Evolutionary conservation across 2,113 vertebrate genomes (phyloP), one percentile per base, ranked within the genome.

Genomic region (Gymnocephalus cernua): DNA sequence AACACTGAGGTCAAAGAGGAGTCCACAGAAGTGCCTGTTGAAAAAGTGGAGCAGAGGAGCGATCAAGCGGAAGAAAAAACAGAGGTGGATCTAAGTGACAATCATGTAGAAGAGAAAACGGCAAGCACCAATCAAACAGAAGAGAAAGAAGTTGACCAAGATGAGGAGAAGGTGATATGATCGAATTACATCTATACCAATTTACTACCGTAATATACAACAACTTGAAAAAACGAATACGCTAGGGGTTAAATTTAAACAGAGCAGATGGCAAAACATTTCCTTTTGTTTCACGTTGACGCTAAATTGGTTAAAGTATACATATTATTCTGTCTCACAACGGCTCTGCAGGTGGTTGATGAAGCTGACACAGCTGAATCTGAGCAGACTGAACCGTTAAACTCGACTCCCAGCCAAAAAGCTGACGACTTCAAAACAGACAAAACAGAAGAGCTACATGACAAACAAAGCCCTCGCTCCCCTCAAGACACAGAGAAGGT

Each of bases 401-500:
- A 0, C 50, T 75, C 65, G 48, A 59, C 53, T 47, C 45, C 84
- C 3, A 32, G 19, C 10, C 58, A 21, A 86, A 77, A 87, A 14
- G 5, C 23, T 2, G 71, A 58, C 3, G 58, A 82, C 71, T 61
- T 58, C 19, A 53, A 83, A 59, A 65, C 79, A 11, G 73, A 78
- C 41, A 13, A 88, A 47, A 21, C 58, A 21, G 83, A 90, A 6
- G 57, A 89, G 29, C n/a, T 0, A 16, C 65, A 27, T 0, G 64
- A 62, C 13, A 56, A 63, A 51, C 79, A 64, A 41, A 74, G 54
- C 29, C 62, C 64, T 59, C 27, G 4, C 27, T 48, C 63, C 7
- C 47, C 62, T 21, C 50, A 25, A 10, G 51, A 70, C 47, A 61
- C 83, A 74, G 79, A 87, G 32, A 77, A 91, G 86, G 89, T 93